These are phyloP conservation scores for roundworm (Caenorhabditis elegans) DNA, from an alignment of 1,140 invertebrate genomes.

Conservation along the genomic window WBcel235 BX284604.4:10785001-10785500, in stretches of 20 bases:
- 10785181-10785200: not conserved
- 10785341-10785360: slow-evolving; percentile 1
- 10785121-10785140: not conserved
- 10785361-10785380: not conserved
- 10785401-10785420: no score
- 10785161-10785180: not conserved
- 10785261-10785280: not conserved
- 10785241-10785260: slow-evolving; percentile 10
- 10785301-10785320: slow-evolving; percentile 14
- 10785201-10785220: not conserved
- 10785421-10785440: no score
- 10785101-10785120: not conserved
- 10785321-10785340: slow-evolving; percentile 35
- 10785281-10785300: not conserved
- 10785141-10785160: not conserved
- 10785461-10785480: no score
- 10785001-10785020: no score
- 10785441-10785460: no score
- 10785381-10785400: not conserved
- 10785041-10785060: no score
- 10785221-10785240: not conserved
- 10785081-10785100: no score
- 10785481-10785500: no score
- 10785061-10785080: no score
- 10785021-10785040: no score